phyloP scores from a whole-genome alignment of 2,113 vertebrate genomes.

The Chamaea fasciata region DNA sequence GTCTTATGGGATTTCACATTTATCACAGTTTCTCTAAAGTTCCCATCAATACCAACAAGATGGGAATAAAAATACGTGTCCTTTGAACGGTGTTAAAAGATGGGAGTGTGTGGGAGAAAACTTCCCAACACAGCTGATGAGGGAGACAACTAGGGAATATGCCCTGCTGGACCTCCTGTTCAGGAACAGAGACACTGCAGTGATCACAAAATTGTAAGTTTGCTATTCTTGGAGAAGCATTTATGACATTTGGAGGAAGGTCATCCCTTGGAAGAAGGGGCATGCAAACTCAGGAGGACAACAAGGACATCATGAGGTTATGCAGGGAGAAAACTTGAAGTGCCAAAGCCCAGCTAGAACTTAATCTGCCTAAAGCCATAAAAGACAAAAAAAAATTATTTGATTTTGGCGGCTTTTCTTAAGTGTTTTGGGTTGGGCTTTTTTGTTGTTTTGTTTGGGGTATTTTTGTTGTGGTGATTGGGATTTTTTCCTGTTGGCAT shows the following conservation, averaged over 20 bases:
- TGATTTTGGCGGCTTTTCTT: neutral
- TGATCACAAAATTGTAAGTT: neutral
- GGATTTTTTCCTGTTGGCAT: neutral
- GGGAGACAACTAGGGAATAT: neutral
- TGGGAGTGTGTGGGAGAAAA: neutral
- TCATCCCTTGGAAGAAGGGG: neutral
- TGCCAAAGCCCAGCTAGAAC: neutral
- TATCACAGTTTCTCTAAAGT: neutral
- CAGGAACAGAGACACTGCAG: neutral
- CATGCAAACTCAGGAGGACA: neutral
- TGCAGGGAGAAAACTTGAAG: neutral
- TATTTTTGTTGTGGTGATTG: neutral
- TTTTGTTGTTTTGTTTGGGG: neutral
- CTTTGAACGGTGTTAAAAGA: neutral
- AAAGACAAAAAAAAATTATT: neutral
- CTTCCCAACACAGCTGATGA: neutral
- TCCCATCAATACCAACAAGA: neutral
- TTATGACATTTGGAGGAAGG: neutral
- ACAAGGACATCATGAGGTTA: rapidly evolving
- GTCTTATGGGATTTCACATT: neutral
- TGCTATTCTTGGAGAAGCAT: neutral
- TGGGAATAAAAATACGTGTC: neutral
- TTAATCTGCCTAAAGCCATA: neutral
- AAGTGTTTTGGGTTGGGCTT: neutral
- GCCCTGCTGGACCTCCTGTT: neutral